phyloP scores from a whole-genome alignment of 1,140 invertebrate genomes.

The Aphelenchoides avenae region DNA sequence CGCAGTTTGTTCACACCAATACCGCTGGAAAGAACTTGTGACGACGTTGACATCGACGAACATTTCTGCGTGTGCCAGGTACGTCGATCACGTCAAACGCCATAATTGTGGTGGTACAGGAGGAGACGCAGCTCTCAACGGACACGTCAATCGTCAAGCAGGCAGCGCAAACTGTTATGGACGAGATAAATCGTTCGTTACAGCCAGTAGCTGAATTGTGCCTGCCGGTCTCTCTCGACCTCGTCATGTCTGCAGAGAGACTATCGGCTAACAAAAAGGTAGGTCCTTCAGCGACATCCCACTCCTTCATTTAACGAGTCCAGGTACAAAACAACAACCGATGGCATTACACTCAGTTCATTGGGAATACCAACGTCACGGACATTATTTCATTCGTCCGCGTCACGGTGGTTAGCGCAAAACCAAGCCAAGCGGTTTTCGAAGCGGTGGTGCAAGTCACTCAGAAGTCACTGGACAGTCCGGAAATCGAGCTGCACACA shows the following conservation, averaged over 20 bases:
- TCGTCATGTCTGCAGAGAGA: conserved; percentile 69
- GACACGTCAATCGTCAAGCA: conserved; percentile 12
- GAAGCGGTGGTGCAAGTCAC: conserved; percentile 17
- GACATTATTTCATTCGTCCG: conserved; percentile 15
- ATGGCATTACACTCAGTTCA: conserved; percentile 70
- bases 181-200: conserved; percentile 63
- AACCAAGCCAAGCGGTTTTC: conserved; percentile 22
- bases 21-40: conserved; percentile 58
- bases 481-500: conserved; percentile 60
- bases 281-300: neutral
- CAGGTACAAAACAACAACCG: conserved; percentile 72
- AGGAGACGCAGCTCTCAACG: conserved; percentile 8
- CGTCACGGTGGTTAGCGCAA: conserved; percentile 12
- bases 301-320: neutral
- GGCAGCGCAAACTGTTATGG: conserved; percentile 62
- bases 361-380: conserved; percentile 11
- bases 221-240: conserved; percentile 63
- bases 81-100: too few species aligned
- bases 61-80: conserved; percentile 63
- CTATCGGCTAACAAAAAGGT: conserved; percentile 54
- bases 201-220: conserved; percentile 65
- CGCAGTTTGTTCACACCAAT: conserved; percentile 59
- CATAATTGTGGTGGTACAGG: too few species aligned
- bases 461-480: conserved; percentile 26
- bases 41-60: conserved; percentile 57